Percentiles rank a stretch among this genome's conserved stretches.
phyloP scores from a whole-genome alignment of 2,113 vertebrate species.

The Petrocephalus microphthalmus region DNA sequence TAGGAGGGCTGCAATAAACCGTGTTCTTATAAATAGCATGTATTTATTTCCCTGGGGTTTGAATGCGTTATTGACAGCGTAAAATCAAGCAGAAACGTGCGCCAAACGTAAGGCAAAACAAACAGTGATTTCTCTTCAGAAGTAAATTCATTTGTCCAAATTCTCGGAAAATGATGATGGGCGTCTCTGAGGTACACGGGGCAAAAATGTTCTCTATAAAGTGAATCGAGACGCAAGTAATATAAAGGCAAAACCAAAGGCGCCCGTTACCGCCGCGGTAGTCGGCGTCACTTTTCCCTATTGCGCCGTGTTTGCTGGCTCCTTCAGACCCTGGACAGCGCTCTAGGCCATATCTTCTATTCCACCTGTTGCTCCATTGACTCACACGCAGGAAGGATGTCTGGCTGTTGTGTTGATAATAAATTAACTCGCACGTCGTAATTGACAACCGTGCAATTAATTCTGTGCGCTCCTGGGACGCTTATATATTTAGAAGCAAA shows the following conservation, averaged over 20 bases:
- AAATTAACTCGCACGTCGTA: not conserved
- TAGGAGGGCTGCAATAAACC: no score
- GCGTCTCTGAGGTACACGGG: no score
- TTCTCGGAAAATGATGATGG: no score
- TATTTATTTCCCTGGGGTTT: no score
- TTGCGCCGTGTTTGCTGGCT: not conserved
- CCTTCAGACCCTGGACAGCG: not conserved
- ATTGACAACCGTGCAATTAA: not conserved
- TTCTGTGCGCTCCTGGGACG: no score
- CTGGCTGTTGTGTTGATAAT: not conserved
- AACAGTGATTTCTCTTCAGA: not conserved
- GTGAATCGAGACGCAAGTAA: not conserved
- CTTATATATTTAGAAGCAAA: no score
- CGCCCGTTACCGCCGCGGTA: not conserved
- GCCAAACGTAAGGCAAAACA: no score
- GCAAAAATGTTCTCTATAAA: not conserved
- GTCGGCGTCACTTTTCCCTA: not conserved
- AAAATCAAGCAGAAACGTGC: no score
- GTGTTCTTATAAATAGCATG: no score
- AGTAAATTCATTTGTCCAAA: no score
- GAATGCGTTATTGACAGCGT: no score
- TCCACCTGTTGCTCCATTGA: not conserved
- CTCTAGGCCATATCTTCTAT: not conserved
- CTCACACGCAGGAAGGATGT: not conserved
- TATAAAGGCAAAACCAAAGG: not conserved